phyloP scores from a whole-genome alignment of 1,140 invertebrate species.

The Samia ricini region DNA sequence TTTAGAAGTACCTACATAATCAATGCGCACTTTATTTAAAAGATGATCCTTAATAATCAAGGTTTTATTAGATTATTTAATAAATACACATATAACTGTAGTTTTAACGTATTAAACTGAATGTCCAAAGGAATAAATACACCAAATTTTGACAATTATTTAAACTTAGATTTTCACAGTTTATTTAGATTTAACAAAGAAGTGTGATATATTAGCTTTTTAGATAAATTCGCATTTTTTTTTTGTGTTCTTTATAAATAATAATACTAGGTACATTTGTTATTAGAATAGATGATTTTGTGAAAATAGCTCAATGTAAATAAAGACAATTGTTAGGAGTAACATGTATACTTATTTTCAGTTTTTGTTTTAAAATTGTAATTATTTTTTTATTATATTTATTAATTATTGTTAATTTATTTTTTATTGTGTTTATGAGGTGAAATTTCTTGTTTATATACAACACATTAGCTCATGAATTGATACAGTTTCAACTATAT shows the following conservation, averaged over 20 bases:
- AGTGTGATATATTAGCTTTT: conserved; percentile 42
- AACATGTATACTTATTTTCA: neutral
- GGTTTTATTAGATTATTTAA: neutral
- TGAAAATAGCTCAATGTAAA: conserved; percentile 26
- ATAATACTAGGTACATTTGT: conserved; percentile 12
- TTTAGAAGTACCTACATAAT: too few relatives aligned
- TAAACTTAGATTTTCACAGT: conserved; percentile 9
- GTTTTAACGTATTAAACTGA: neutral
- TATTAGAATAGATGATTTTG: conserved; percentile 17
- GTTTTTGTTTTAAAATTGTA: too few relatives aligned
- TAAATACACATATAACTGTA: neutral
- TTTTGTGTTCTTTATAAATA: conserved; percentile 11
- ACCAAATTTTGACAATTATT: conserved; percentile 1
- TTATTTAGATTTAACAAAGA: conserved; percentile 22
- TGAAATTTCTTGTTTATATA: neutral
- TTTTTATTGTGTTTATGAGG: neutral
- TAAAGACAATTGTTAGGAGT: conserved; percentile 23
- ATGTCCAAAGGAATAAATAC: conserved; percentile 1
- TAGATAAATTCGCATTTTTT: conserved; percentile 10
- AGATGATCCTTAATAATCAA: neutral
- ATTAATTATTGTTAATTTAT: neutral
- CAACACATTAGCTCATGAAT: too few relatives aligned
- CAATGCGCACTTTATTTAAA: too few relatives aligned
- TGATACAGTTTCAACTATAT: neutral
- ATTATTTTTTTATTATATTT: neutral